Evolutionary conservation across 2,888 invertebrate genomes (phyloP), one percentile per base, ranked within the genome.

Genomic region (Drosophila hamatofila): DNA sequence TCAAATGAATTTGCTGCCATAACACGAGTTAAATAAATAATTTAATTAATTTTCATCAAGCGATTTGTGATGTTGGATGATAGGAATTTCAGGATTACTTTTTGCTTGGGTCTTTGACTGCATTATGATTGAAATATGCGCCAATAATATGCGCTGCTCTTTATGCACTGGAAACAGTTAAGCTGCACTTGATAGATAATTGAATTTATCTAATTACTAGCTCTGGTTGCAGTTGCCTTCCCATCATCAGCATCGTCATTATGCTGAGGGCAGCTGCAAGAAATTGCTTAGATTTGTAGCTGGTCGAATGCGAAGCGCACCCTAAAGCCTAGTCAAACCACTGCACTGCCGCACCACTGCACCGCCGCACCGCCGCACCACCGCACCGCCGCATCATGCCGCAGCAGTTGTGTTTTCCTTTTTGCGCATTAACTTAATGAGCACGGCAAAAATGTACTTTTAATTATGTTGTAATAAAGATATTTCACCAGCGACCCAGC

Each of bases 401-500:
- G 16, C 35, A 16, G 2, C 27, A 21, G 27, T 56, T 62, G 62
- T 63, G 42, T 71, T 67, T 66, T 46, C 58, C 62, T 55, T 66
- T 81, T 60, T 59, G 73, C 73, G 61, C 82, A 80, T 85, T 83
- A 72, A 79, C 68, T 75, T 86, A 77, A 83, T 83, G 73, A 77
- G 86, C 73, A 69, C 60, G 51, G 58, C 58, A 70, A 73, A 78
- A 83, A 75, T 74, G 9, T 62, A 71, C 77, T 77, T 75, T 79
- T 81, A 81, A 84, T 84, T 86, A 86, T 81, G 81, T 65, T 77
- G 73, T 71, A 69, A 83, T 83, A 82, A 80, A 78, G 70, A 71
- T 73, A 68, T 58, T 66, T 66, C 65, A 55, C 35, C 52, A 56
- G 52, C 52, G 46, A 30, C 48, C 57, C 42, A 33, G 42, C 39